Conservation (phyloP, 2,888 invertebrate genomes). For the Lypha dubia region DNA sequence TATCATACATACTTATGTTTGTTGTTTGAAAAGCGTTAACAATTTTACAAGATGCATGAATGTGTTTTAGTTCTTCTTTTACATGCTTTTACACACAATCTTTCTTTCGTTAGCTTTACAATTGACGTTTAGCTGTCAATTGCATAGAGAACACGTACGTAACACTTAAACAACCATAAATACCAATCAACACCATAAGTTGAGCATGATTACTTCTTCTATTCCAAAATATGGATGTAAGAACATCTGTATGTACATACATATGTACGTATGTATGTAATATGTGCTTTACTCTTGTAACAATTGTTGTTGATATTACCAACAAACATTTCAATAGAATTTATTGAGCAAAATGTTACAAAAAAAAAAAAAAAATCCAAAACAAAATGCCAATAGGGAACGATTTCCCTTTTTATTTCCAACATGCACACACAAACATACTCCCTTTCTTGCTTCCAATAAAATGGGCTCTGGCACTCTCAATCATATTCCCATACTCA, state of each 20-base stretch:
- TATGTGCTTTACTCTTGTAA: neutral
- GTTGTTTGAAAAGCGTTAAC: constrained; percentile 67
- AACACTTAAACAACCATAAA: constrained; percentile 80
- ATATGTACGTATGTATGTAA: neutral
- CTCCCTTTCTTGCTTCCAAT: constrained; percentile 30
- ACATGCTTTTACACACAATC: constrained; percentile 25
- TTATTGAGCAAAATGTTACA: constrained; percentile 15
- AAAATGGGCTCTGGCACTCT: constrained; percentile 36
- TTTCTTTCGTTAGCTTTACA: constrained; percentile 49
- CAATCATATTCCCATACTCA: constrained; percentile 58
- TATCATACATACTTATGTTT: constrained; percentile 9
- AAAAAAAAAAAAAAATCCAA: neutral
- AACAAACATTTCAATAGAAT: constrained; percentile 45
- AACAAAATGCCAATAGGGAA: constrained; percentile 46
- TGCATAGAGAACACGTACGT: constrained; percentile 71
- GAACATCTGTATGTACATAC: neutral
- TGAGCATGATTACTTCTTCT: constrained; percentile 52
- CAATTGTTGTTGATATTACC: constrained; percentile 35
- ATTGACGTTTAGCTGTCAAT: constrained; percentile 74
- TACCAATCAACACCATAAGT: constrained; percentile 83
- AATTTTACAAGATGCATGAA: constrained; percentile 64
- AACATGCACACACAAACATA: neutral
- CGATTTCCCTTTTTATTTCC: constrained; percentile 59
- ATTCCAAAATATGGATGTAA: neutral
- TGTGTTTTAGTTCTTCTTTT: constrained; percentile 14